Evolutionary conservation across 2,113 vertebrate genomes (phyloP).

Genomic region (Xiphias gladius): DNA sequence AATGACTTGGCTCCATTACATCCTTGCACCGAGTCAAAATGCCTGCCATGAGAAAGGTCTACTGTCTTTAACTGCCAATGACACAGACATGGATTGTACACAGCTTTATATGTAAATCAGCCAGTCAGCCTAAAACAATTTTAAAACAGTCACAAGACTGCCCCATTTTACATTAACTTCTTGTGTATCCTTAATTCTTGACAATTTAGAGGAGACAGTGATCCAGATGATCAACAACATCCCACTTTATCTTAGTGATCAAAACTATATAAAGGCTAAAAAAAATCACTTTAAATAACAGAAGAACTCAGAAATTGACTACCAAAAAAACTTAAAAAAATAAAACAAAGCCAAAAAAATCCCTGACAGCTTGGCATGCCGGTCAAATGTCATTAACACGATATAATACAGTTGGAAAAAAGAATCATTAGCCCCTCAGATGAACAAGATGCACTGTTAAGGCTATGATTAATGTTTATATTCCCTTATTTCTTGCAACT

Average conservation of each 20-base stretch:
- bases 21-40: background rate
- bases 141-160: background rate
- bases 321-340: background rate
- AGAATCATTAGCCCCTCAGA: background rate
- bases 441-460: background rate
- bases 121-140: background rate
- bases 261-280: background rate
- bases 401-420: background rate
- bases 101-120: background rate
- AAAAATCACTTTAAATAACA: slow-evolving; percentile 25
- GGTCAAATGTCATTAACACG: background rate
- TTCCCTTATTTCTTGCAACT: background rate
- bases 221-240: background rate
- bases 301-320: background rate
- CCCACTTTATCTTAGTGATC: background rate
- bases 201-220: background rate
- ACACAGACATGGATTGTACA: background rate
- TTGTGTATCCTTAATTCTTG: background rate
- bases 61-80: background rate
- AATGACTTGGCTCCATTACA: background rate
- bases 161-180: background rate
- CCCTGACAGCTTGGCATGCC: slow-evolving; percentile 13
- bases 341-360: slow-evolving; percentile 10
- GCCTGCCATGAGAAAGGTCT: background rate
- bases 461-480: background rate